Percentiles rank a stretch among this genome's conserved stretches.
These are phyloP conservation scores for Picathartes gymnocephalus DNA, from an alignment of 2,113 vertebrate species.

Conservation along the genomic window DNA sequence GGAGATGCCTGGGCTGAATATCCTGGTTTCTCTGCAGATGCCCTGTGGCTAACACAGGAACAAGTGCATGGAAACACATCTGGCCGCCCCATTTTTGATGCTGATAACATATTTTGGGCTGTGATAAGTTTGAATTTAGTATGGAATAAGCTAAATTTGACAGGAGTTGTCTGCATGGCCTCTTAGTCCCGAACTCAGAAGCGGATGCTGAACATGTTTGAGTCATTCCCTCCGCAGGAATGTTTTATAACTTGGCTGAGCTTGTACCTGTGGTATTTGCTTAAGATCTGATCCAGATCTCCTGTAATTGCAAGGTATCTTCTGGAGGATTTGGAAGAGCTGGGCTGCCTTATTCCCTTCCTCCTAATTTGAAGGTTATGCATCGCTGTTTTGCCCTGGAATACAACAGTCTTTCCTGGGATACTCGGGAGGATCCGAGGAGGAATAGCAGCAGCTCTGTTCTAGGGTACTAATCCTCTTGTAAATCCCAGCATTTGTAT, in stretches of 20 bases:
- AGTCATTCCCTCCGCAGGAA: background rate
- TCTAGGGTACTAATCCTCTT: background rate
- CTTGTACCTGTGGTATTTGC: background rate
- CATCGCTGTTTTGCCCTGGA: background rate
- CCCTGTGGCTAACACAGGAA: background rate
- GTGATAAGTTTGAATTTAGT: background rate
- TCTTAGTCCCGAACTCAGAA: background rate
- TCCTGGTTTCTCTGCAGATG: background rate
- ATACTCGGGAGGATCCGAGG: background rate
- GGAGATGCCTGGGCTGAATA: background rate
- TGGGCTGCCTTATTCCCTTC: background rate
- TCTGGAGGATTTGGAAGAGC: background rate
- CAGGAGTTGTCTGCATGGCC: background rate
- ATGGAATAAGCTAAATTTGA: background rate
- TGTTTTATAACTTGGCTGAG: background rate
- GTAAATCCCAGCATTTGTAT: background rate
- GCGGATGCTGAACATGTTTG: background rate
- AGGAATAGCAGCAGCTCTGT: background rate
- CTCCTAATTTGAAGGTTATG: background rate
- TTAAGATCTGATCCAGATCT: background rate
- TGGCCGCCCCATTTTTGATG: background rate
- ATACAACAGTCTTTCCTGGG: background rate
- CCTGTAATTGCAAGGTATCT: background rate
- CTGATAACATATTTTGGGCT: background rate
- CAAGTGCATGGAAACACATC: background rate